These are phyloP conservation scores for Numida meleagris DNA, from an alignment of 2,113 vertebrate genomes.

Conservation along the genomic window DNA sequence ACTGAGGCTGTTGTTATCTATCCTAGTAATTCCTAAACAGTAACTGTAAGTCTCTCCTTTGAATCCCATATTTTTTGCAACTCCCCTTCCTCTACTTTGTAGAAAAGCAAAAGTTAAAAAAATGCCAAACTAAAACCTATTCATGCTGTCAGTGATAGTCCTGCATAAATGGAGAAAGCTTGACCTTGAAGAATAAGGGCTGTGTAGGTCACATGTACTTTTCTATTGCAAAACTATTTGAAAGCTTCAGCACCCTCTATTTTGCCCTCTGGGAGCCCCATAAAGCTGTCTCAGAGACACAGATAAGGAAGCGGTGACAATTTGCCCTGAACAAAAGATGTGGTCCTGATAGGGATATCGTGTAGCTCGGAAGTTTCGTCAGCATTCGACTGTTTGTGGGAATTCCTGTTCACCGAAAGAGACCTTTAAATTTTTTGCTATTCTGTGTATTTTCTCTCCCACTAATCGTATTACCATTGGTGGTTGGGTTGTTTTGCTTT, in stretches of 20 bases:
- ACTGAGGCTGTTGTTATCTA: rapidly evolving
- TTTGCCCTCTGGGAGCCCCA: rapidly evolving
- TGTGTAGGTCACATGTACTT: rapidly evolving
- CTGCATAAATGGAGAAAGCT: not conserved
- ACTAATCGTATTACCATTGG: not conserved
- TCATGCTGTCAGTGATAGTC: not conserved
- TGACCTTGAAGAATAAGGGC: not conserved
- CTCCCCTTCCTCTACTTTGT: not conserved
- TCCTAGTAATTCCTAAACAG: not conserved
- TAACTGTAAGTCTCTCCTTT: not conserved
- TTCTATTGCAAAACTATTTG: not conserved
- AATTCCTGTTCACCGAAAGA: constrained; percentile 20
- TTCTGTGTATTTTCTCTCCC: constrained; percentile 1
- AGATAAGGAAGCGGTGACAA: not conserved
- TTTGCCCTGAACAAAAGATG: constrained; percentile 37
- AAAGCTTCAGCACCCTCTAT: not conserved
- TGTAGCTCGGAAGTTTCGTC: not conserved
- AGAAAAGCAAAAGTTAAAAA: not conserved
- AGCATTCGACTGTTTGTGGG: not conserved
- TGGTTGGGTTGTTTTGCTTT: not conserved
- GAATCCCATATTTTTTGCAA: not conserved
- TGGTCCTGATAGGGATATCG: not conserved
- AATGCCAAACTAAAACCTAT: not conserved
- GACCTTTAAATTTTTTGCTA: constrained; percentile 26
- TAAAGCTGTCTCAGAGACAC: not conserved